Conservation (phyloP, 2,113 vertebrate genomes). For the Hippoglossus stenolepis region DNA sequence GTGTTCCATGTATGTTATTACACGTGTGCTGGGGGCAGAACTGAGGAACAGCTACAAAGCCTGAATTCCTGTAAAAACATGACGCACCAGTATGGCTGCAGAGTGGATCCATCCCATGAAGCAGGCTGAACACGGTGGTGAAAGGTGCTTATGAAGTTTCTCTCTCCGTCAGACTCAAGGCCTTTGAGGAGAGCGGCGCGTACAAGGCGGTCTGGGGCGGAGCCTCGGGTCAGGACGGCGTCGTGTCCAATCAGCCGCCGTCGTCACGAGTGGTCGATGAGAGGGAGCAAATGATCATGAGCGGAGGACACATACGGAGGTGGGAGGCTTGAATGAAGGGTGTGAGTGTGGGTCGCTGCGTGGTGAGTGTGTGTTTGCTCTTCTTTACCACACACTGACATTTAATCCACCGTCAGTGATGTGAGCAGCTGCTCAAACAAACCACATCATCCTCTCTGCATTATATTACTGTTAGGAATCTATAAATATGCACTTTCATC, state of each 20-base stretch:
- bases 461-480: no score
- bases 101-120: no score
- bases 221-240: constrained; percentile 76
- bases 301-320: constrained; percentile 85
- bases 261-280: constrained; percentile 82
- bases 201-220: constrained; percentile 85
- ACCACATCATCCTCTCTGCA: no score
- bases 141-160: background rate
- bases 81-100: no score
- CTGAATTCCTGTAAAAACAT: no score
- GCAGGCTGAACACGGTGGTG: no score
- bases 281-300: constrained; percentile 87
- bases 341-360: constrained; percentile 5
- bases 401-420: constrained; percentile 5
- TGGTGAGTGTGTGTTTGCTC: constrained; percentile 40
- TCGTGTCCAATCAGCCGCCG: constrained; percentile 84
- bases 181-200: constrained; percentile 79
- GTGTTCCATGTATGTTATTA: no score
- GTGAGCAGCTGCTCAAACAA: constrained; percentile 64
- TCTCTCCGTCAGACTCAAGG: constrained; percentile 76
- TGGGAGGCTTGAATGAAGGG: constrained; percentile 24
- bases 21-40: no score
- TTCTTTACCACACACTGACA: constrained; percentile 11
- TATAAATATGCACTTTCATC: no score
- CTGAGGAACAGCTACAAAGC: no score